A percentile compares a stretch with the other conserved stretches of the same genome.
Evolutionary conservation across 2,888 invertebrate species (phyloP).

Genomic region (Dolichomitus sp.): DNA sequence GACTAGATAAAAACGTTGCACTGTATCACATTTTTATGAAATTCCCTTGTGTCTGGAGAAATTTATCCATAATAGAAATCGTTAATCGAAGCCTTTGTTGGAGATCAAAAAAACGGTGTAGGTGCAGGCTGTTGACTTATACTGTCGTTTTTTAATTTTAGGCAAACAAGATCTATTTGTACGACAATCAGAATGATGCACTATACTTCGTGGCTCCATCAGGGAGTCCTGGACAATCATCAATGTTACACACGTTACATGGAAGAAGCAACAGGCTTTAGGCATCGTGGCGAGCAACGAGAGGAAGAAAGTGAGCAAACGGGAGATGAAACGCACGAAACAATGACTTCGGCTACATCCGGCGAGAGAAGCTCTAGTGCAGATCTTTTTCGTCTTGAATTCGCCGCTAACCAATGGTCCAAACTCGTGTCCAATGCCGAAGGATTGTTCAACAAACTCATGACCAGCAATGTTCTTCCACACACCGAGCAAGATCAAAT

Average conservation of each 20-base stretch:
- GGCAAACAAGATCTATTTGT: not conserved
- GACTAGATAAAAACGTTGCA: too few species aligned
- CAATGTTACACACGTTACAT: slow-evolving; percentile 74
- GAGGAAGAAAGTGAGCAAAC: slow-evolving; percentile 82
- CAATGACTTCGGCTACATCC: slow-evolving; percentile 81
- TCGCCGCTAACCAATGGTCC: slow-evolving; percentile 94
- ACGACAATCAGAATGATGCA: slow-evolving; percentile 75
- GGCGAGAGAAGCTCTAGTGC: slow-evolving; percentile 82
- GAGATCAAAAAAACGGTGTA: too few species aligned
- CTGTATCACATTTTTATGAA: too few species aligned
- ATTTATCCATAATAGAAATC: too few species aligned
- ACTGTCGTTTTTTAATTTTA: not conserved
- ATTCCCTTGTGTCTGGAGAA: too few species aligned
- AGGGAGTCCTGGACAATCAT: slow-evolving; percentile 74
- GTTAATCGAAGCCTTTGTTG: too few species aligned
- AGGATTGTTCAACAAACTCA: slow-evolving; percentile 92
- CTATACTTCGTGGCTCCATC: slow-evolving; percentile 76
- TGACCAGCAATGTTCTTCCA: slow-evolving; percentile 90
- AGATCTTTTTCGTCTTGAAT: slow-evolving; percentile 91
- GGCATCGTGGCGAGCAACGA: slow-evolving; percentile 64
- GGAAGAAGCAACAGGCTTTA: slow-evolving; percentile 67
- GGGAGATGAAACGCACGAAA: slow-evolving; percentile 81
- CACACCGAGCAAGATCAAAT: slow-evolving; percentile 92
- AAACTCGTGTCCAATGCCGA: slow-evolving; percentile 95
- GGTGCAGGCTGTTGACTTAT: too few species aligned